Conservation (phyloP, 1,140 invertebrate genomes). For the Hyles euphorbiae region DNA sequence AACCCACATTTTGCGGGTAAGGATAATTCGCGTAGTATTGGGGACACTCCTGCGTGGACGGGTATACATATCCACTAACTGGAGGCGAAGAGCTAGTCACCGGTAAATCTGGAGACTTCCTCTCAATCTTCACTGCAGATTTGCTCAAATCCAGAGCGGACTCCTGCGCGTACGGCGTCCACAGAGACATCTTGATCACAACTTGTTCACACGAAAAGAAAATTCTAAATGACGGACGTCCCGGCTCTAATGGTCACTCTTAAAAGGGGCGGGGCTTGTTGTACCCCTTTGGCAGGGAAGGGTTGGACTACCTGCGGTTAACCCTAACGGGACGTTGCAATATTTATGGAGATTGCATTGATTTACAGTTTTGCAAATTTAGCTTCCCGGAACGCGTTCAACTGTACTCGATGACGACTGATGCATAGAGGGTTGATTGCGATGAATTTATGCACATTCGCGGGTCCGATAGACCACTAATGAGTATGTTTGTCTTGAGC, state of each 20-base stretch:
- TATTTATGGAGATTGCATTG: conserved; percentile 1
- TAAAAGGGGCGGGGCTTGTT: conserved; percentile 15
- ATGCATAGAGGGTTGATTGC: not conserved
- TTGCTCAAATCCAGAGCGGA: conserved; percentile 18
- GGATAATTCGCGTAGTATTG: conserved; percentile 14
- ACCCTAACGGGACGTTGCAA: conserved; percentile 14
- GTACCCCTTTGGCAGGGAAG: conserved; percentile 7
- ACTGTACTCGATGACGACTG: not conserved
- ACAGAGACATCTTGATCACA: conserved; percentile 18
- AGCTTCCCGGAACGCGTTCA: not conserved
- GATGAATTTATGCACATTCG: not conserved
- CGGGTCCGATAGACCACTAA: not conserved
- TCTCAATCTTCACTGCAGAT: conserved; percentile 14
- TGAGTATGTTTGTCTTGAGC: conserved; percentile 3
- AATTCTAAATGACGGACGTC: conserved; percentile 10
- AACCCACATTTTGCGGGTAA: conserved; percentile 6
- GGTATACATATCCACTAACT: conserved; percentile 7
- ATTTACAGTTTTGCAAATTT: conserved; percentile 10
- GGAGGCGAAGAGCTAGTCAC: conserved; percentile 7
- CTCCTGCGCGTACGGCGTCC: conserved; percentile 25
- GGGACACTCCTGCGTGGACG: conserved; percentile 9
- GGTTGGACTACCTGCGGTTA: conserved; percentile 15
- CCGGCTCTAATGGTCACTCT: not conserved
- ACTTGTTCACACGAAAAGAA: conserved; percentile 12
- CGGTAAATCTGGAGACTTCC: conserved; percentile 13